Base-by-base conservation (phyloP, 2,797 vertebrate species). In the Cossypha polioptera region DNA sequence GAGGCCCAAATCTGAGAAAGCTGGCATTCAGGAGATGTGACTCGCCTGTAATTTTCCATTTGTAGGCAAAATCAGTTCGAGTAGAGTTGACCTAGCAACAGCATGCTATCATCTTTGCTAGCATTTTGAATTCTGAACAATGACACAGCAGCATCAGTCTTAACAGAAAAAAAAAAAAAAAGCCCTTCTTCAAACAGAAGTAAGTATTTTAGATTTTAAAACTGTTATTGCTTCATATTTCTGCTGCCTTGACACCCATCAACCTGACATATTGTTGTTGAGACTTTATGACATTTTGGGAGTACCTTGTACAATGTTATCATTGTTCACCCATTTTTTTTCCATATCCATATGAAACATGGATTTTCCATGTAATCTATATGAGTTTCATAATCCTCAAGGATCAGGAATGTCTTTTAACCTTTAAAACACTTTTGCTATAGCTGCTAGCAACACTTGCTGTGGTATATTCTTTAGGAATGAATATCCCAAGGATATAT, bases 11-110 rank as follows among this genome's bases (percentile, higher is more conserved):
- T 12, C 18, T 72, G 26, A 68, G 24, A 65, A 88, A 78, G 54
- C 0, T 26, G n/a, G 5, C 7, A 57, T 63, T 88, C 25, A 63
- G 18, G 16, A 53, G 8, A 57, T 0, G 0, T 69, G 45, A 76
- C 13, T 45, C 53, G 6, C 29, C 11, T 38, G 9, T 26, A 78
- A 29, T 42, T 84, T 91, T 81, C 29, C 24, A 18, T 88, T 88
- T 76, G 9, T 45, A 25, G 10, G 28, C 10, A 90, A 86, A 92
- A 86, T 58, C 40, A 33, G 9, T 63, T 59, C 10, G 68, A 59
- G n/a, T 20, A 71, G 16, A 72, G 14, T 31, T 57, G n/a, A 93
- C 50, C 9, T 68, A 40, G 7, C 29, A 86, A 48, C 16, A 53
- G 4, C 24, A 57, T 45, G 9, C 10, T 40, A 13, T 68, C 19